These are phyloP conservation scores for Trypoxylon attenuatum DNA, from an alignment of 2,888 invertebrate species.

Conservation along the genomic window DNA sequence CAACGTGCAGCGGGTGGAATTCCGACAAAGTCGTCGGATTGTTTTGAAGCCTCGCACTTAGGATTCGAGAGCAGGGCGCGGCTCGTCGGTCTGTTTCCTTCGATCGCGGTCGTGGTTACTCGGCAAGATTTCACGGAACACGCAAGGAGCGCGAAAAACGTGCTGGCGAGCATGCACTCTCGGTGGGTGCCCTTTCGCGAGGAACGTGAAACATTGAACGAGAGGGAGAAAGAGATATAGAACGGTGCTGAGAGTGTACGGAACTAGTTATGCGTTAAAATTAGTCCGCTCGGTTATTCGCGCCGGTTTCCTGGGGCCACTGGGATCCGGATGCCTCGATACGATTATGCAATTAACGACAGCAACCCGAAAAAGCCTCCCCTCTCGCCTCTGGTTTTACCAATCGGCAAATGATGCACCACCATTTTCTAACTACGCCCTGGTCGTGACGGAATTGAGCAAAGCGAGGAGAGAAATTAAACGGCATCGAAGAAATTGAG, in stretches of 20 bases:
- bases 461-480: too few species aligned
- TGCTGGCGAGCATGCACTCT: not conserved
- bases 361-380: not conserved
- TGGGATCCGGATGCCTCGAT: constrained; percentile 8
- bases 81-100: not conserved
- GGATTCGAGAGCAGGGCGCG: not conserved
- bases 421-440: not conserved
- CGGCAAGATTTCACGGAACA: constrained; percentile 9
- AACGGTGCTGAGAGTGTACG: too few species aligned
- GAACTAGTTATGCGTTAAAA: constrained; percentile 32
- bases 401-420: not conserved
- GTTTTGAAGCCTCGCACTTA: too few species aligned
- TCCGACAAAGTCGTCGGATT: too few species aligned
- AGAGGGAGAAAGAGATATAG: too few species aligned
- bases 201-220: constrained; percentile 19
- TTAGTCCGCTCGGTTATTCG: constrained; percentile 22
- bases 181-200: constrained; percentile 35
- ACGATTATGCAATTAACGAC: constrained; percentile 25
- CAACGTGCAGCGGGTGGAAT: too few species aligned
- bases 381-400: too few species aligned
- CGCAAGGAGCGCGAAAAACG: constrained; percentile 7
- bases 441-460: not conserved
- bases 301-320: constrained; percentile 27
- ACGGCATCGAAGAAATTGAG: not conserved
- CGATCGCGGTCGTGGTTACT: too few species aligned